These are phyloP conservation scores for Zosterops borbonicus DNA, from an alignment of 2,113 vertebrate species.

Conservation along the genomic window DNA sequence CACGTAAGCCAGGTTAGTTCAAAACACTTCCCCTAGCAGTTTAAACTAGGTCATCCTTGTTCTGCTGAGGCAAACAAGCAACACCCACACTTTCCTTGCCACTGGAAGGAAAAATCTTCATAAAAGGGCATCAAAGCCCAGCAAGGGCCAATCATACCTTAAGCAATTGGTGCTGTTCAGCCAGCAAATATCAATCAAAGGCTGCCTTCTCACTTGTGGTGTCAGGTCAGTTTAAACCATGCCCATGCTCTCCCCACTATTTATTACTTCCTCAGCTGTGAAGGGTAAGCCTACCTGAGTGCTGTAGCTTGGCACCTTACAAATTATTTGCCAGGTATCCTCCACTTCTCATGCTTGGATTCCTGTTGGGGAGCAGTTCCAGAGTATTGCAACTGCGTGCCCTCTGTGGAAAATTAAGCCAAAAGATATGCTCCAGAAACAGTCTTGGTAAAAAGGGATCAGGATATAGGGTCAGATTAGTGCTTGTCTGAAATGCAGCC, in stretches of 20 bases:
- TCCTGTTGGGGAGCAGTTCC: rapidly evolving
- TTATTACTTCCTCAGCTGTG: neutral
- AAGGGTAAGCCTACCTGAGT: neutral
- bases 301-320: neutral
- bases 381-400: rapidly evolving
- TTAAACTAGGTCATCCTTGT: neutral
- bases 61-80: neutral
- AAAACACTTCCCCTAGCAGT: neutral
- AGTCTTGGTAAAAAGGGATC: neutral
- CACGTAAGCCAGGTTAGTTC: rapidly evolving
- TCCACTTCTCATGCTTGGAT: neutral
- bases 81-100: neutral
- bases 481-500: neutral
- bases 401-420: neutral
- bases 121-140: neutral
- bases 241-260: neutral
- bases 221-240: neutral
- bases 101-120: neutral
- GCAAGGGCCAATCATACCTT: neutral
- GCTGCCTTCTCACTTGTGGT: neutral
- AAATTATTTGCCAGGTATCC: neutral
- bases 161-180: neutral
- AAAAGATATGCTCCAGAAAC: neutral
- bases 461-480: neutral
- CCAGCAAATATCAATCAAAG: neutral